Evolutionary conservation across 2,113 vertebrate species (phyloP), one percentile per base, ranked within the genome.

Genomic region (Chrysemys picta): DNA sequence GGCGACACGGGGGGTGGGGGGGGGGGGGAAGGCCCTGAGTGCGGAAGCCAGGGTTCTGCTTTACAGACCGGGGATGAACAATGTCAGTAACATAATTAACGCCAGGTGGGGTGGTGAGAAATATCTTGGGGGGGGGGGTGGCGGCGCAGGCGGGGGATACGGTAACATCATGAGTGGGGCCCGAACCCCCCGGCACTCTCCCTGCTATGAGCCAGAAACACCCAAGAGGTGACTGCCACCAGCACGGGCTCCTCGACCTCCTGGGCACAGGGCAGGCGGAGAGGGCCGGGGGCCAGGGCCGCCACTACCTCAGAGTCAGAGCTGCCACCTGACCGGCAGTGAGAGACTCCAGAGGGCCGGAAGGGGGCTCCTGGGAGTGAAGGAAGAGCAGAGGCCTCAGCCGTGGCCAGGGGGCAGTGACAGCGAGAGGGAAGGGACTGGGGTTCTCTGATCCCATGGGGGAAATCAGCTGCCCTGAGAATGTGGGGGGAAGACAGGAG

Each of bases 101-200:
- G 19, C 8, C 17, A 3, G 6, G 8, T 21, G 65, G 31, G n/a
- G n/a, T 21, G 65, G 35, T 38, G 17, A 38, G 65, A 72, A 72
- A 35, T 21, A 72, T 5, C 19, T 22, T 11, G 35, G 35, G 65
- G n/a, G n/a, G n/a, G 56, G 47, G 47, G 54, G 22, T 5, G 25
- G 24, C 16, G 31, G 14, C 14, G 2, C 65, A n/a, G 65, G 8
- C 1, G 2, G 31, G 17, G 65, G 35, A 38, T 38, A 72, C 14
- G 19, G n/a, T 38, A 38, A n/a, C 2, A 2, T n/a, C 1, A 8
- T 5, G 8, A 72, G n/a, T 2, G 13, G 29, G 29, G 12, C 59
- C 29, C 13, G 31, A 29, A 29, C 59, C n/a, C 19, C 9, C 14
- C n/a, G 1, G 9, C 8, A 35, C 35, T 19, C 62, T 65, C 62